Conservation (phyloP, 2,113 vertebrate species). For the Rafetus swinhoei region DNA sequence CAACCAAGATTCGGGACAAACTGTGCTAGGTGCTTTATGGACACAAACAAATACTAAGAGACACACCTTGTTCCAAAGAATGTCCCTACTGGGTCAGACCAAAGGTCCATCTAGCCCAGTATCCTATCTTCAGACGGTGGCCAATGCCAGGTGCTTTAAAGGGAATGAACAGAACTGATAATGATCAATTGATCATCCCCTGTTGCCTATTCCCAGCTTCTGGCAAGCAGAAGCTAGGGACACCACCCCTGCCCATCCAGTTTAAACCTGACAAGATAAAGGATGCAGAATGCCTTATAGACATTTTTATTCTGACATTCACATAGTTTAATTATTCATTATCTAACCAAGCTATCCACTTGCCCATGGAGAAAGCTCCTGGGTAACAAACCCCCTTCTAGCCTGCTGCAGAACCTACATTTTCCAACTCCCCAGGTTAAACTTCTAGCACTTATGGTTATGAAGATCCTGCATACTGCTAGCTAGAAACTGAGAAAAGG, state of each 20-base stretch:
- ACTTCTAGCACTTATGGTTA: background rate
- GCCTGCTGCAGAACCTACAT: constrained; percentile 16
- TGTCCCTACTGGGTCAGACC: background rate
- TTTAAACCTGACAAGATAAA: background rate
- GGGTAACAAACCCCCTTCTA: constrained; percentile 15
- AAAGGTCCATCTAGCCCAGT: background rate
- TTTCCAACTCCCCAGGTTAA: background rate
- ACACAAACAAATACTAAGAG: background rate
- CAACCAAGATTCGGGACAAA: background rate
- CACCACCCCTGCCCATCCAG: background rate
- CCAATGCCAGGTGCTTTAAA: no score
- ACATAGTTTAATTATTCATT: background rate
- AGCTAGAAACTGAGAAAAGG: background rate
- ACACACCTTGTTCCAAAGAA: background rate
- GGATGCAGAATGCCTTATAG: background rate
- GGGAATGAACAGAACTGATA: no score
- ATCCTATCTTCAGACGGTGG: background rate
- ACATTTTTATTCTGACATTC: background rate
- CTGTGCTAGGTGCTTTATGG: background rate
- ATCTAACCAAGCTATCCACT: background rate
- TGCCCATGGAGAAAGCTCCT: constrained; percentile 38
- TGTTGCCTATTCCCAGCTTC: no score
- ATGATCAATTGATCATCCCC: no score
- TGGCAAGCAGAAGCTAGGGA: no score
- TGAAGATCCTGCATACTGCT: background rate